Evolutionary conservation across 35 echinoderm and acorn worm genomes (phyloP), one percentile per base, ranked within the genome.

Genomic region (Eucidaris tribuloides): DNA sequence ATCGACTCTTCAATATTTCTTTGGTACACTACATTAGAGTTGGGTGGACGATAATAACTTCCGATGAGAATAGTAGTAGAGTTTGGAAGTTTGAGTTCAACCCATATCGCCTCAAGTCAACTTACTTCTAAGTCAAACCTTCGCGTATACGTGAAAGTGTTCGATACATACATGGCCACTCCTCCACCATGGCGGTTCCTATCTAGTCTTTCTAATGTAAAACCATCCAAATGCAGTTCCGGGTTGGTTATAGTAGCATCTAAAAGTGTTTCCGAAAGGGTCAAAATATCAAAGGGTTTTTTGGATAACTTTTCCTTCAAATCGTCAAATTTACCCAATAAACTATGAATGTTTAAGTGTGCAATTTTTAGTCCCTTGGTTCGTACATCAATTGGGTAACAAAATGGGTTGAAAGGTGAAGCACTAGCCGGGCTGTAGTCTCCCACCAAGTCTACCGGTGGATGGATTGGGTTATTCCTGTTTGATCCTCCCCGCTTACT

Each of bases 231-330:
- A 32, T 68, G 63, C 17, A 68, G 24, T 68, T 71, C 65, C 19
- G 24, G 32, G 17, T 71, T 38, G 4, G 31, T 71, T 23, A 71
- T 34, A 4, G 65, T 71, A 1, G 0, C 0, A 38, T 71, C 65
- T 42, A 71, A 71, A 4, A 38, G 35, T 5, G 36, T 71, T 71
- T 71, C 65, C 23, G 65, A 71, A 42, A 71, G 42, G 5, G 65
- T 38, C 18, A 71, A 71, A 4, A 71, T 19, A 71, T 71, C 65
- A 71, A 71, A 71, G 2, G 65, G 65, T 38, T 71, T 71, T 20
- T 3, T 71, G 4, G n/a, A 5, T 3, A 71, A 34, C 42, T 71
- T 71, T 71, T 71, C 65, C 32, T 42, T 71, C 1, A 71, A 20
- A 42, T 71, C 32, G 35, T 71, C 65, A 25, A 23, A 38, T 71